Evolutionary conservation across 2,113 vertebrate species (phyloP), one percentile per base, ranked within the genome.

Genomic region (Oncorhynchus tshawytscha): DNA sequence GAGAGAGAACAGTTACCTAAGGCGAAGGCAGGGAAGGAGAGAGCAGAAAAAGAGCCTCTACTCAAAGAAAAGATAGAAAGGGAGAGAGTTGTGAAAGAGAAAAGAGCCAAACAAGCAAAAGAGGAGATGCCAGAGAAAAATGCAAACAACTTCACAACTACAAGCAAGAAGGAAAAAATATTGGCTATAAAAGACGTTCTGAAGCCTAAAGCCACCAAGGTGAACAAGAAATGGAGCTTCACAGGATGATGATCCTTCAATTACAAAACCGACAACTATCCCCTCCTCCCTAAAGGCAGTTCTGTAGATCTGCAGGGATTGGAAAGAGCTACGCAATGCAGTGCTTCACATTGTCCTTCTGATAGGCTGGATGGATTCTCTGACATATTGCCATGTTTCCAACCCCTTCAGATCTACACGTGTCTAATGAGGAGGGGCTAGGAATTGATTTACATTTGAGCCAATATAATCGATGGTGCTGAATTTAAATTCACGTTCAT

Each of bases 161-260:
- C 51, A 0, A 22, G 0, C 45, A 73, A 64, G 27, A 71, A 67
- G 59, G 51, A 73, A 8, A 71, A 18, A 22, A 67, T 24, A 29
- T 15, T 18, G 8, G 24, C 31, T 20, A 71, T 65, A 11, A 73
- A 71, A 16, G 75, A 71, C 75, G 75, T 80, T 7, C 76, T 79
- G 13, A 88, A 84, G 70, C 78, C 81, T 18, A 70, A 45, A 45
- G 77, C 78, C 25, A 39, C 76, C 51, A 84, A 78, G 75, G 78
- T 68, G 69, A 62, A n/a, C 67, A 76, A 69, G 59, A 78, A 73
- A 34, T 65, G 45, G 66, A 25, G 4, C 31, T 12, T 20, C 4
- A 29, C 65, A 22, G 59, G 18, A 20, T n/a, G 13, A 22, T 8
- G n/a, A 24, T 62, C n/a, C 15, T 18, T 45, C 39, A 45, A 45